Conservation (phyloP, 2,113 vertebrate genomes). For the Stomatorhinus ivindoensis region DNA sequence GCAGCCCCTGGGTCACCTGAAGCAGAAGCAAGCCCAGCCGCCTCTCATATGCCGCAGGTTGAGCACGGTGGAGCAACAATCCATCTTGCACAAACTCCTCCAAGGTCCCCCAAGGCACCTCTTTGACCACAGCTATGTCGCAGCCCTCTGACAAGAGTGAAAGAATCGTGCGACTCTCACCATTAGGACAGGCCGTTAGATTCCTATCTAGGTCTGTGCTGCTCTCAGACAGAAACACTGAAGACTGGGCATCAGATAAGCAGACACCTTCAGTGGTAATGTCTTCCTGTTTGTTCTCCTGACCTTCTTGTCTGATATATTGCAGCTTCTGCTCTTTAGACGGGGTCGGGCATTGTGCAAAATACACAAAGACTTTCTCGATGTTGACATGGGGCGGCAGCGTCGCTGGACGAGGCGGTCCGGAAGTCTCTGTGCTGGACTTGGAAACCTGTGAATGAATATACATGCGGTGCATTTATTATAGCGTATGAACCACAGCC, state of each 20-base stretch:
- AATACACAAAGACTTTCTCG: slow-evolving; percentile 47
- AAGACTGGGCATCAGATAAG: slow-evolving; percentile 2
- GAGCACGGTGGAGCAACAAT: slow-evolving; percentile 27
- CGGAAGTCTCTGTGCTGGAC: slow-evolving; percentile 14
- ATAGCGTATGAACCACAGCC: neutral
- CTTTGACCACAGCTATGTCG: slow-evolving; percentile 44
- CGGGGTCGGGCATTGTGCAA: slow-evolving; percentile 27
- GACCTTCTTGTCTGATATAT: neutral
- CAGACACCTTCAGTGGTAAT: neutral
- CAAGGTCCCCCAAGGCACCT: slow-evolving; percentile 62
- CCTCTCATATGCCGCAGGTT: slow-evolving; percentile 49
- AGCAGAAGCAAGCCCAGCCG: slow-evolving; percentile 61
- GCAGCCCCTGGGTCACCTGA: slow-evolving; percentile 62
- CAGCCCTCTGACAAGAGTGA: slow-evolving; percentile 35
- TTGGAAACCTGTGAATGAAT: slow-evolving; percentile 40
- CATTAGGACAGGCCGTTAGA: neutral
- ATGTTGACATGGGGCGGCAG: slow-evolving; percentile 53
- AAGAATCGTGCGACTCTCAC: slow-evolving; percentile 22
- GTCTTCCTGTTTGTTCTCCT: slow-evolving; percentile 1
- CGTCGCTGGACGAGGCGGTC: slow-evolving; percentile 27
- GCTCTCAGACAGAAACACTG: slow-evolving; percentile 26
- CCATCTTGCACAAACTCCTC: slow-evolving; percentile 54
- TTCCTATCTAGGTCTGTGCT: slow-evolving; percentile 18
- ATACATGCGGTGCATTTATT: neutral
- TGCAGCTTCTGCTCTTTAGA: neutral